phyloP scores from a whole-genome alignment of 2,797 vertebrate genomes.

The Melanotaenia nigrans region DNA sequence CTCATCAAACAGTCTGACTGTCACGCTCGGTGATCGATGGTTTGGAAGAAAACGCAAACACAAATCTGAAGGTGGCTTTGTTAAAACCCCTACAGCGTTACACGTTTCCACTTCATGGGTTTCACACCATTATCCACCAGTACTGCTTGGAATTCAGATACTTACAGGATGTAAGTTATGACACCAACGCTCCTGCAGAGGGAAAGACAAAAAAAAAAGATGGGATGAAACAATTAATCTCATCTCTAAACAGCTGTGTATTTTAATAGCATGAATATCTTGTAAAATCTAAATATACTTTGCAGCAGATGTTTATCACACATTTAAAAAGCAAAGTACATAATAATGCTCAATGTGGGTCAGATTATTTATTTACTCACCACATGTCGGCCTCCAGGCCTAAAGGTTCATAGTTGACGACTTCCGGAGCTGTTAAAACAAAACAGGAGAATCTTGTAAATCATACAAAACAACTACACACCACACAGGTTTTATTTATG shows the following conservation, averaged over 20 bases:
- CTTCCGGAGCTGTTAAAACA: constrained; percentile 91
- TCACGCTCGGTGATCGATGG: neutral
- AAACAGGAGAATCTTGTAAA: neutral
- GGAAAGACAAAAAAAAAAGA: neutral
- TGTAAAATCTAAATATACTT: neutral
- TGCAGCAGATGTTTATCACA: constrained; percentile 37
- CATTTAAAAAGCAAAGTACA: constrained; percentile 7
- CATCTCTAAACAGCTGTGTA: neutral
- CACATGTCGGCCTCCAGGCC: constrained; percentile 99
- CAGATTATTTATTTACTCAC: constrained; percentile 81
- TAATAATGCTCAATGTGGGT: neutral
- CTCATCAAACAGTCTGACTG: neutral
- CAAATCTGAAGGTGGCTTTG: neutral
- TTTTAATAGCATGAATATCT: neutral
- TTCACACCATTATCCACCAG: neutral
- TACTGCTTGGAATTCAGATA: constrained; percentile 40
- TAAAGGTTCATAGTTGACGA: constrained; percentile 97
- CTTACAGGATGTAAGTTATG: constrained; percentile 86
- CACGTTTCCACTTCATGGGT: neutral
- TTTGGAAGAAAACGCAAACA: neutral
- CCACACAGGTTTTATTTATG: neutral
- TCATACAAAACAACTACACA: constrained; percentile 15
- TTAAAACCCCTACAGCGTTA: neutral
- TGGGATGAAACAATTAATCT: neutral
- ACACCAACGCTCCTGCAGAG: constrained; percentile 82